Conservation (phyloP, 2,113 vertebrate species). For the Aldabrachelys gigantea region DNA sequence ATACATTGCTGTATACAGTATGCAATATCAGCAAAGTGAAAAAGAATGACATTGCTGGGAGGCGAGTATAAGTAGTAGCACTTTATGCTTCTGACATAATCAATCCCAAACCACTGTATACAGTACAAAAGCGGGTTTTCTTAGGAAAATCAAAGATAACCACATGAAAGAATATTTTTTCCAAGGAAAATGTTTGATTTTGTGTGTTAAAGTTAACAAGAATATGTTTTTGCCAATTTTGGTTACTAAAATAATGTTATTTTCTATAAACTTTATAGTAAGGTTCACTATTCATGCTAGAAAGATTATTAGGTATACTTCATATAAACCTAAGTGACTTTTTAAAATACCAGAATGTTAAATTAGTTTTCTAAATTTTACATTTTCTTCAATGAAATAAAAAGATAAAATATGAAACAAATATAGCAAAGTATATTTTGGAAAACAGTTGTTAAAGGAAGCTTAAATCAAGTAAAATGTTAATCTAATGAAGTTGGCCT, state of each 20-base stretch:
- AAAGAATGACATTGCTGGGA: not conserved
- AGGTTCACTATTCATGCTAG: not conserved
- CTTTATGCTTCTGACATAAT: constrained; percentile 45
- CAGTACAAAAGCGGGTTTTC: not conserved
- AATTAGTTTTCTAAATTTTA: not conserved
- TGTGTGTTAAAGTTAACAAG: not conserved
- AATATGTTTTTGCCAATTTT: not conserved
- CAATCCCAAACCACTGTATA: not conserved
- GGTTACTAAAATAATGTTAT: not conserved
- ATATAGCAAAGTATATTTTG: not conserved
- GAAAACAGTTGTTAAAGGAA: not conserved
- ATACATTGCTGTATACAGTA: not conserved
- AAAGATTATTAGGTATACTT: constrained; percentile 4
- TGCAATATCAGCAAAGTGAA: not conserved
- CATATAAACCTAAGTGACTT: not conserved
- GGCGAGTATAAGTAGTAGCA: not conserved
- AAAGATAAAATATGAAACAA: not conserved
- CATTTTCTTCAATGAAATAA: not conserved
- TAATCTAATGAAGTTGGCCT: not conserved
- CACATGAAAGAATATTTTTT: not conserved
- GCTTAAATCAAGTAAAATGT: not conserved
- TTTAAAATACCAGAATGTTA: not conserved
- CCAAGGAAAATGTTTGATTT: not conserved
- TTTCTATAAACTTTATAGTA: not conserved
- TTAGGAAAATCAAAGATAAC: not conserved